phyloP scores from a whole-genome alignment of 1,140 invertebrate species.

The Xylocopa sonorina region DNA sequence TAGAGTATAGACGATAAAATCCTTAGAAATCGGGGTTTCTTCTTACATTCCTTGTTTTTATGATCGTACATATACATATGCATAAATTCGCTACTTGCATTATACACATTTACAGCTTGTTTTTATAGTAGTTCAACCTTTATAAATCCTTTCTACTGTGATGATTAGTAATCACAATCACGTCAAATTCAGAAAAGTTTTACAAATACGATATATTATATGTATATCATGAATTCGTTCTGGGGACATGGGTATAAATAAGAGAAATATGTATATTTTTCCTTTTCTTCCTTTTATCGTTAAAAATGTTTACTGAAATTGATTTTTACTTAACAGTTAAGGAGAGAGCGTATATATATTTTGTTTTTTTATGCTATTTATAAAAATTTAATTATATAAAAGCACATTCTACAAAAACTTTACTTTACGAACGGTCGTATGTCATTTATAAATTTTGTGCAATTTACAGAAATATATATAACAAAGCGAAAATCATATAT shows the following conservation, averaged over 20 bases:
- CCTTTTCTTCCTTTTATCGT: background rate
- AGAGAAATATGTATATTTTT: background rate
- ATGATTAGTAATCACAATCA: conserved; percentile 37
- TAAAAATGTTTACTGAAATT: conserved; percentile 23
- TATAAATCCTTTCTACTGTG: conserved; percentile 21
- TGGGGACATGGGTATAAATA: background rate
- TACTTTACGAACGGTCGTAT: conserved; percentile 28
- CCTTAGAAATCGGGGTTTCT: conserved; percentile 47
- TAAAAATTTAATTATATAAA: conserved; percentile 66
- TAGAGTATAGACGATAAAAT: conserved; percentile 21
- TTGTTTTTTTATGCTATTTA: conserved; percentile 43
- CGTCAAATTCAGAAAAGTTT: conserved; percentile 55
- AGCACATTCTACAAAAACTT: conserved; percentile 55
- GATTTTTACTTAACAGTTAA: conserved; percentile 22
- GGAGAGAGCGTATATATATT: too few species aligned
- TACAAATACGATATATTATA: conserved; percentile 8
- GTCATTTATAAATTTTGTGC: conserved; percentile 61
- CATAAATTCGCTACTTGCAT: conserved; percentile 34
- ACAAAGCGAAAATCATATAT: conserved; percentile 48
- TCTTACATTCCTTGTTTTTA: conserved; percentile 19
- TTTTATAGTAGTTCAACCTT: conserved; percentile 29
- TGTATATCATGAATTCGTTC: background rate
- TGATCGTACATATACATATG: conserved; percentile 13
- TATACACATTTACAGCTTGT: conserved; percentile 46
- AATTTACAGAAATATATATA: conserved; percentile 53